Base-by-base conservation (phyloP, 2,113 vertebrate genomes). In the Petrocephalus zakoni region DNA sequence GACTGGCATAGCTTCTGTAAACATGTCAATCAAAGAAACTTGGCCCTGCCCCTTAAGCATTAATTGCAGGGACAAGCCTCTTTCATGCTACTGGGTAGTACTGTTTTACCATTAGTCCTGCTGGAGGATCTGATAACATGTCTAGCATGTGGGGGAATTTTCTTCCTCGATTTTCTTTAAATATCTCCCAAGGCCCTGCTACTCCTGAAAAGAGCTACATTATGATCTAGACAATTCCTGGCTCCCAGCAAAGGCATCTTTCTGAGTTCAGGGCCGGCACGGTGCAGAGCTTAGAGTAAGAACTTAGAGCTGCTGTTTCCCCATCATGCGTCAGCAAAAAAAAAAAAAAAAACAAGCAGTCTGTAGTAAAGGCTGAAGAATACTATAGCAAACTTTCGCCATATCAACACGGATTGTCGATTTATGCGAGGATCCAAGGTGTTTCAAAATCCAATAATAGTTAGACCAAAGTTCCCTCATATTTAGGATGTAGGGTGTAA, bases 151-250 rank as follows among this genome's bases (percentile, higher is more conserved):
- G 87, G 52, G 87, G 68, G 86, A 89, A 90, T 91, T 92, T 89
- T 91, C 56, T 29, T 82, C 89, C 90, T 91, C 88, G 90, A 68
- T 88, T 91, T 90, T 49, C 29, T 87, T 87, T 90, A 93, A 93
- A 93, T 91, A 92, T 93, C 90, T 89, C 90, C 89, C 90, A 82
- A 92, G 89, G 90, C 92, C 92, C 51, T 92, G 90, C 90, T 91
- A 91, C 90, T 91, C 81, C 87, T 85, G 86, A 56, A 90, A 92
- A 92, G 94, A 90, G 89, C 90, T 92, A 92, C 85, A 91, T 93
- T 93, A 94, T 90, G 86, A 90, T 89, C 83, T 86, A 93, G 75
- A 72, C 58, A 46, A 83, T 90, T 91, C 87, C 92, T 92, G 92
- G 94, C 88, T 52, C 34, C 86, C 89, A 58, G 52, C 61, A 86